phyloP scores from a whole-genome alignment of 2,113 vertebrate genomes.

The Eubucco bourcierii region DNA sequence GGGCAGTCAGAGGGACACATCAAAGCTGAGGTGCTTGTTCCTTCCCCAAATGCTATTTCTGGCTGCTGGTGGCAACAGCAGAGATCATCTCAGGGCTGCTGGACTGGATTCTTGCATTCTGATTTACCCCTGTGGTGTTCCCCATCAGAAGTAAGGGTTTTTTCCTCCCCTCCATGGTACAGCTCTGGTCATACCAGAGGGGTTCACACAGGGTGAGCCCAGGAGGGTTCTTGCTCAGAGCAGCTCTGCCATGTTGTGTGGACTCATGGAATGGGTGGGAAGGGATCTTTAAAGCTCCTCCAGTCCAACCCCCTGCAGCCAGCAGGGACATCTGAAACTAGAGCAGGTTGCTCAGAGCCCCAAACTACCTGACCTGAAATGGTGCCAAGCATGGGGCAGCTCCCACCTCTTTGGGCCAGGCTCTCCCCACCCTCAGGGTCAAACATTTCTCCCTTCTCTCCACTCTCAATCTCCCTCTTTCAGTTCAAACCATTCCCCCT shows the following conservation, averaged over 20 bases:
- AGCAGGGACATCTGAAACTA: neutral
- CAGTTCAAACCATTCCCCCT: neutral
- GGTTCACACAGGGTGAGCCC: neutral
- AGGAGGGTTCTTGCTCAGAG: neutral
- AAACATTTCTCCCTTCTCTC: neutral
- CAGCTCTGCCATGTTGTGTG: neutral
- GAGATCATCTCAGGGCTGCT: neutral
- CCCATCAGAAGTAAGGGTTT: neutral
- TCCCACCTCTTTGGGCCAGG: neutral
- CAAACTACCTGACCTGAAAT: neutral
- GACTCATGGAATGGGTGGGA: neutral
- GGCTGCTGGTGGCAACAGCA: neutral
- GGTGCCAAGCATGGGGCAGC: neutral
- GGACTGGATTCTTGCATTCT: fast-evolving
- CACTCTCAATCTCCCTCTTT: neutral
- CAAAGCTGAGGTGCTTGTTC: neutral
- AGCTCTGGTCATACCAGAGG: fast-evolving
- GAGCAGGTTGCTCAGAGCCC: neutral
- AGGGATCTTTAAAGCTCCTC: neutral
- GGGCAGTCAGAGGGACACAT: neutral
- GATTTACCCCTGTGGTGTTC: neutral
- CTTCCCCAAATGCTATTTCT: neutral
- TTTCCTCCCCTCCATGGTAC: neutral
- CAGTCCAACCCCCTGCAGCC: neutral
- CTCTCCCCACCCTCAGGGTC: neutral